Percentiles rank a stretch among this genome's conserved stretches.
These are phyloP conservation scores for Cephalopachus bancanus DNA, from an alignment of 2,797 vertebrate genomes.

Conservation along the genomic window DNA sequence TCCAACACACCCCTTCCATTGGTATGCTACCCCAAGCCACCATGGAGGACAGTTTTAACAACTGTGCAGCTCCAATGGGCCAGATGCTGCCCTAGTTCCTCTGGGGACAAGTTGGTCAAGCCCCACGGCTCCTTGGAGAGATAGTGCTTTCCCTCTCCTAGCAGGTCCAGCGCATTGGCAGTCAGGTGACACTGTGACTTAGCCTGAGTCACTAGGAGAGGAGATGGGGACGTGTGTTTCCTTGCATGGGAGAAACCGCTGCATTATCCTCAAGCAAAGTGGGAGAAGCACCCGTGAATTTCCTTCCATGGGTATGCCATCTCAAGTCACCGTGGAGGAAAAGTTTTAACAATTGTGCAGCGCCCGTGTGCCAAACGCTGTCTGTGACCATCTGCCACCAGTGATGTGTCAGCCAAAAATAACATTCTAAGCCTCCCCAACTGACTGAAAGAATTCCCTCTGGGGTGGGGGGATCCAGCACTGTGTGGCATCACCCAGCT, in stretches of 20 bases:
- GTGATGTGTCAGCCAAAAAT: not conserved
- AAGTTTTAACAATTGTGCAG: not conserved
- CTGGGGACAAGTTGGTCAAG: not conserved
- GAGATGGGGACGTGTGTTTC: fast-evolving
- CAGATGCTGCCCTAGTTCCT: not conserved
- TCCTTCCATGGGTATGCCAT: not conserved
- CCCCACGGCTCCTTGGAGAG: not conserved
- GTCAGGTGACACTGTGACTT: not conserved
- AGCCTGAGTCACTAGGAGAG: not conserved
- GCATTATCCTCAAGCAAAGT: not conserved
- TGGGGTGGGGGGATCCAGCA: not conserved
- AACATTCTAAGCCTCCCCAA: no score
- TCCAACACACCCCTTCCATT: no score
- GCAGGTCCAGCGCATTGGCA: not conserved
- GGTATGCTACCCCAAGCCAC: no score
- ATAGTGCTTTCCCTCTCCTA: not conserved
- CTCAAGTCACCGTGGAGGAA: not conserved
- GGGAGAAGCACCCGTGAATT: fast-evolving
- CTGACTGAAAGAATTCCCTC: no score
- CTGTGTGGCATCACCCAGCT: not conserved
- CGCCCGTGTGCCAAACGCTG: not conserved
- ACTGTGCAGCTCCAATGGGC: no score
- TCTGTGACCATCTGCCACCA: no score
- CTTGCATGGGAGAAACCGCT: not conserved
- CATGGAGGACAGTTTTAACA: no score